Evolutionary conservation across 2,797 vertebrate genomes (phyloP).

Genomic region (Galagoides demidoff): DNA sequence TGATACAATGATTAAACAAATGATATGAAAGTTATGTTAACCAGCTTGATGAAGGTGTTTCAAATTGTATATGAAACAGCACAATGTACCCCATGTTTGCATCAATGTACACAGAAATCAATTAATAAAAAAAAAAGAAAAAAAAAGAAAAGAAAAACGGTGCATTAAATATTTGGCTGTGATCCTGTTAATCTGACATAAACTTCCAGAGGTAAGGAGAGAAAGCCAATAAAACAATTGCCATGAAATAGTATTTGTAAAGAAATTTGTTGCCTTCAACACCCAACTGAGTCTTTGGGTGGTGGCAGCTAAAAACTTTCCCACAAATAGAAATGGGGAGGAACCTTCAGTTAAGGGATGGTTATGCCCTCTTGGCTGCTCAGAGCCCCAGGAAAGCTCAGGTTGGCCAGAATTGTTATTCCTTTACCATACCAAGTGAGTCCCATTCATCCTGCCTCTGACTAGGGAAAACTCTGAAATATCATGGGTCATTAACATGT

Average conservation of each 20-base stretch:
- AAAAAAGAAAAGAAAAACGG: no score
- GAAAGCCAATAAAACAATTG: not conserved
- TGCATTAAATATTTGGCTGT: constrained; percentile 10
- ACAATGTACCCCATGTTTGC: no score
- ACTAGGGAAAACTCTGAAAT: not conserved
- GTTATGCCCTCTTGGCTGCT: not conserved
- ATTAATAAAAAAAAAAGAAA: no score
- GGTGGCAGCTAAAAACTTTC: not conserved
- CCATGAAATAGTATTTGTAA: not conserved
- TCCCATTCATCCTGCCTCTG: not conserved
- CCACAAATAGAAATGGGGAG: not conserved
- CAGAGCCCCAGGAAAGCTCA: not conserved
- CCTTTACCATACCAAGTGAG: not conserved
- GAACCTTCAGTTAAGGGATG: not conserved
- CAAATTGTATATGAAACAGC: no score
- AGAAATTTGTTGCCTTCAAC: not conserved
- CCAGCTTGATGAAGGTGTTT: no score
- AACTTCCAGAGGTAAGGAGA: not conserved
- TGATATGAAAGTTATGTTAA: no score
- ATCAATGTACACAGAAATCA: no score
- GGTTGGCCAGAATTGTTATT: not conserved
- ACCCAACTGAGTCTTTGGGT: not conserved
- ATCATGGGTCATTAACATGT: not conserved
- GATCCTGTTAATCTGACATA: not conserved
- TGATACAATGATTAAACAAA: no score